phyloP scores from a whole-genome alignment of 2,113 vertebrate genomes.

The Cathartes aura region DNA sequence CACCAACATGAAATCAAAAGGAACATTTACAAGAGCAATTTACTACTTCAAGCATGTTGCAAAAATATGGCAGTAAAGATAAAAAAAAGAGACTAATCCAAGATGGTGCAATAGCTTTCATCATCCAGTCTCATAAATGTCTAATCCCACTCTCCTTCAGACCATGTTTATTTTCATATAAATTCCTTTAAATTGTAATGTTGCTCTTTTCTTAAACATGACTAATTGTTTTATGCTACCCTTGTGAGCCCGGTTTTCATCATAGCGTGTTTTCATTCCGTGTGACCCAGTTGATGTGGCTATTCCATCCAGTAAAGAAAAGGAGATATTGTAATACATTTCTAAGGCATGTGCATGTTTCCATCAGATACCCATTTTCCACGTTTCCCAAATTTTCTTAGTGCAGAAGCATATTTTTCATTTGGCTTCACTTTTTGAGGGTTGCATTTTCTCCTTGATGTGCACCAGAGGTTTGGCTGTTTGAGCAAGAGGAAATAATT shows the following conservation, averaged over 20 bases:
- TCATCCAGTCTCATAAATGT: constrained; percentile 73
- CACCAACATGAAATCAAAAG: constrained; percentile 10
- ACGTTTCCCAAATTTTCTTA: constrained; percentile 18
- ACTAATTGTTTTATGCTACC: constrained; percentile 59
- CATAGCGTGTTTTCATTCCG: constrained; percentile 18
- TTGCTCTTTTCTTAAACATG: constrained; percentile 42
- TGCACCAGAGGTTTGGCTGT: constrained; percentile 52
- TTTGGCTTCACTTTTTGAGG: constrained; percentile 53
- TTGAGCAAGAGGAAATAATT: constrained; percentile 19
- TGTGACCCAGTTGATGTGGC: constrained; percentile 16
- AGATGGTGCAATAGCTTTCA: constrained; percentile 75
- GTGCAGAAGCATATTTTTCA: constrained; percentile 44
- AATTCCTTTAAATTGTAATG: constrained; percentile 72
- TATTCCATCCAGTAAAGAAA: constrained; percentile 16
- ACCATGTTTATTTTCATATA: constrained; percentile 69
- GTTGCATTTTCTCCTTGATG: constrained; percentile 43
- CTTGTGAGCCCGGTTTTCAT: constrained; percentile 32
- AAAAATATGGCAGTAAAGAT: constrained; percentile 73
- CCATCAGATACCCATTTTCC: not conserved
- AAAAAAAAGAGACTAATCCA: constrained; percentile 70
- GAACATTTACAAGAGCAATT: constrained; percentile 70
- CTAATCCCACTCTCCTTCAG: constrained; percentile 44
- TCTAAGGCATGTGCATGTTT: constrained; percentile 41
- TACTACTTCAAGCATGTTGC: constrained; percentile 66
- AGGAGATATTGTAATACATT: constrained; percentile 37